Conservation (phyloP, 1,140 invertebrate species). For the Phymastichus coffea region DNA sequence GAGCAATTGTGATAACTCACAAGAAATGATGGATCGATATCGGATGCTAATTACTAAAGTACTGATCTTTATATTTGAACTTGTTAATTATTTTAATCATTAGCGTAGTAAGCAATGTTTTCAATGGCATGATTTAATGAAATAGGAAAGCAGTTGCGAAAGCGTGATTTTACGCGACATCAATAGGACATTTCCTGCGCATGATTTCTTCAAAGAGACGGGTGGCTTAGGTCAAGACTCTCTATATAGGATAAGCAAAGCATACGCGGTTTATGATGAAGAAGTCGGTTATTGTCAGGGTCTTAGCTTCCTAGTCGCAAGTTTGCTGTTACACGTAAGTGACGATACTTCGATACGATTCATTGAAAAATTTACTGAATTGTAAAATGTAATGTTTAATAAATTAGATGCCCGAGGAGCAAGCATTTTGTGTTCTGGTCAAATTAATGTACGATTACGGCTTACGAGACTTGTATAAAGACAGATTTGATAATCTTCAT, state of each 20-base stretch:
- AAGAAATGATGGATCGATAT: conserved; percentile 89
- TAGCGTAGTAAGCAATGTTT: background rate
- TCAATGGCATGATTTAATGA: background rate
- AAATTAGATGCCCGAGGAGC: conserved; percentile 96
- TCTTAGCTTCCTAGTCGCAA: conserved; percentile 94
- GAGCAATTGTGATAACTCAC: conserved; percentile 79
- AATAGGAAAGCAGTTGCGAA: conserved; percentile 85
- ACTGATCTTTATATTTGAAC: conserved; percentile 34
- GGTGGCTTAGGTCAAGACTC: conserved; percentile 92
- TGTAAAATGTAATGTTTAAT: background rate
- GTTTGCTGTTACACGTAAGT: conserved; percentile 90
- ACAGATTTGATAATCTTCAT: conserved; percentile 95
- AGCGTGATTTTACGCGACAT: conserved; percentile 94
- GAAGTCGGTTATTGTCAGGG: conserved; percentile 99
- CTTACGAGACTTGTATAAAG: conserved; percentile 91
- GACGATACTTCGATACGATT: background rate
- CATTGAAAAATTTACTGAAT: background rate
- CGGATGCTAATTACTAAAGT: conserved; percentile 89
- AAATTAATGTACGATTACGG: conserved; percentile 97
- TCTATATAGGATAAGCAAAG: conserved; percentile 92
- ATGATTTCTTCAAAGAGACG: conserved; percentile 94
- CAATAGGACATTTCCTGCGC: conserved; percentile 96
- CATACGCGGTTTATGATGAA: conserved; percentile 94
- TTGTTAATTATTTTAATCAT: background rate
- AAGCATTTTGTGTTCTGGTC: conserved; percentile 95